phyloP scores from a whole-genome alignment of 2,113 vertebrate species.

The Pteropus alecto region DNA sequence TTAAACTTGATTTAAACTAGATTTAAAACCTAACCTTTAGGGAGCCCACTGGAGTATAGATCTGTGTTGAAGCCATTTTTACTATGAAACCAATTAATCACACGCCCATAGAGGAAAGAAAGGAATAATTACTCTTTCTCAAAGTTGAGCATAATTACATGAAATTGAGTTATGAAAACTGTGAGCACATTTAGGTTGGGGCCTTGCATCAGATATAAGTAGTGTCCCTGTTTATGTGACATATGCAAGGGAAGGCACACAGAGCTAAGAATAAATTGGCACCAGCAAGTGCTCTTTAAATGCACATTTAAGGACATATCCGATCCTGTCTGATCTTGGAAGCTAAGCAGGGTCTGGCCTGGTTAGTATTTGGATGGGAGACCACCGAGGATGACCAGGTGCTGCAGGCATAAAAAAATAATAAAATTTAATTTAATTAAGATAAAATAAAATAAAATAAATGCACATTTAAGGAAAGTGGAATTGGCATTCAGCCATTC shows the following conservation, averaged over 20 bases:
- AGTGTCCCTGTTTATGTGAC: slow-evolving; percentile 29
- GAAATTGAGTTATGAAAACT: slow-evolving; percentile 57
- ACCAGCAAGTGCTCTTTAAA: slow-evolving; percentile 39
- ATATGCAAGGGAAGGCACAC: slow-evolving; percentile 40
- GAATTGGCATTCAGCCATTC: slow-evolving; percentile 43
- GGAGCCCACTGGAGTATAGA: neutral
- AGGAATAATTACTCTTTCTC: slow-evolving; percentile 29
- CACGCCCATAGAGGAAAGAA: neutral
- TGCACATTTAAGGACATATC: slow-evolving; percentile 22
- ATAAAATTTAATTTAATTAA: too few relatives aligned
- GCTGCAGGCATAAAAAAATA: too few relatives aligned
- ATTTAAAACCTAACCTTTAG: slow-evolving; percentile 52
- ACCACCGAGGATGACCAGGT: too few relatives aligned
- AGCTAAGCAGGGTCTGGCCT: too few relatives aligned
- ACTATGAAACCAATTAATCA: slow-evolving; percentile 47
- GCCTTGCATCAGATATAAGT: slow-evolving; percentile 48
- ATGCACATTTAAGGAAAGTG: slow-evolving; percentile 47
- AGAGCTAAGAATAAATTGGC: slow-evolving; percentile 62
- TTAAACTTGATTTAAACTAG: slow-evolving; percentile 43
- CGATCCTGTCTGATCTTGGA: too few relatives aligned
- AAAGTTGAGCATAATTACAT: slow-evolving; percentile 55
- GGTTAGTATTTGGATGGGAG: too few relatives aligned
- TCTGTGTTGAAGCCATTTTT: slow-evolving; percentile 46
- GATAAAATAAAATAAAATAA: neutral
- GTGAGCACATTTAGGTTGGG: slow-evolving; percentile 34